Evolutionary conservation across 1,140 invertebrate species (phyloP), one percentile per base, ranked within the genome.

Genomic region (Cydia splendana): DNA sequence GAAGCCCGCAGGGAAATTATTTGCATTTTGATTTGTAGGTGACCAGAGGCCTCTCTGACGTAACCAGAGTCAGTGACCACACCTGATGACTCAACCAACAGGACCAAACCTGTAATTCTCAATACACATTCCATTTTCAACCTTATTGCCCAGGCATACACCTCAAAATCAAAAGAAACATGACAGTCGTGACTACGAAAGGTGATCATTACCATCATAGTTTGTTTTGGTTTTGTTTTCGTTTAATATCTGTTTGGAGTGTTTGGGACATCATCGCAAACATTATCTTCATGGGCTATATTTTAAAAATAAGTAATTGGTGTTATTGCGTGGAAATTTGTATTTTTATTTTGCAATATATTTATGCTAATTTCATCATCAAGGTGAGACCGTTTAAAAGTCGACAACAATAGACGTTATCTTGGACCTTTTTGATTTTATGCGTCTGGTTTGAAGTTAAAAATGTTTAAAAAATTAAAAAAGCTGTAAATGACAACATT

Each of bases 71-170:
- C 65, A 69, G 28, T 69, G 65, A 30, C 65, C 65, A 69, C 30
- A 69, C 65, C 65, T 24, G 13, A 69, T 69, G 65, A 69, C 65
- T 69, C 65, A 69, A 69, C 65, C 65, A 34, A 69, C 65, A 69
- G 65, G 65, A 69, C 15, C 15, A 15, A 69, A 38, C 65, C 28
- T 69, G 65, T 34, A 34, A 30, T n/a, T n/a, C 10, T 20, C 15
- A n/a, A 53, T 4, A 48, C 9, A 15, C 51, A 53, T 18, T 3
- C n/a, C n/a, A 53, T 53, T 53, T 5, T 53, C 4, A 53, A 53
- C 51, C n/a, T 53, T 53, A 53, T 18, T 53, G 15, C 6, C 51
- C 6, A 18, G 51, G n/a, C 6, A n/a, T n/a, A 53, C n/a, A 18
- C 5, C n/a, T 53, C 51, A 53, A 53, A 53, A 6, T 53, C 7